Conservation (phyloP, 2,113 vertebrate species). For the Bubo bubo region DNA sequence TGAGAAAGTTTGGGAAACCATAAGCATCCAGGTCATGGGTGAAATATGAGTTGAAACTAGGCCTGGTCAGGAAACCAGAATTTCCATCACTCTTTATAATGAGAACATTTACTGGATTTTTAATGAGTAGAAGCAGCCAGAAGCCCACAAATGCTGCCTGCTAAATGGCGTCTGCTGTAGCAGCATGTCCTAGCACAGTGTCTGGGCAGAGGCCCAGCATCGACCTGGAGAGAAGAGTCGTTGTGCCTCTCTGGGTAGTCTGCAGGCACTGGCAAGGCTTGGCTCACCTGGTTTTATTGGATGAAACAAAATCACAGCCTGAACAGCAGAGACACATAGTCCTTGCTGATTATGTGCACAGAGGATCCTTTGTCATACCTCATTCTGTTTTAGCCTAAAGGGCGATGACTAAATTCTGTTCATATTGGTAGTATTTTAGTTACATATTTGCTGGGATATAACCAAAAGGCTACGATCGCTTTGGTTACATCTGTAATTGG, state of each 20-base stretch:
- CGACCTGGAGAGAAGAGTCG: background rate
- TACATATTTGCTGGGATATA: fast-evolving
- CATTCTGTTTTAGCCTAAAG: fast-evolving
- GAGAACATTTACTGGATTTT: background rate
- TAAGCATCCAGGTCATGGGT: background rate
- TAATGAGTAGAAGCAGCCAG: background rate
- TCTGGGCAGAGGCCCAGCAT: background rate
- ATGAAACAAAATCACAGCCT: background rate
- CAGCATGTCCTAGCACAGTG: background rate
- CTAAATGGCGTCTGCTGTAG: background rate
- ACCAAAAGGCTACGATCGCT: fast-evolving
- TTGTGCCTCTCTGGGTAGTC: background rate
- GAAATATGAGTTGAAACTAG: background rate
- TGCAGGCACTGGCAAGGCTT: background rate
- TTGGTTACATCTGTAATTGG: fast-evolving
- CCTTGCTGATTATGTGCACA: background rate
- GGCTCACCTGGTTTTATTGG: background rate
- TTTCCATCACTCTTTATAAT: background rate
- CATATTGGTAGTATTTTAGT: fast-evolving
- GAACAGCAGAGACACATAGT: fast-evolving
- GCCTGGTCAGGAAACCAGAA: background rate
- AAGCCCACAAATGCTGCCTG: background rate
- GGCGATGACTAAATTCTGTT: fast-evolving
- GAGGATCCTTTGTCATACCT: fast-evolving
- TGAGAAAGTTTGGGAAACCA: background rate